Percentiles rank a stretch among this genome's conserved stretches.
These are phyloP conservation scores for Eurytoma adleriae DNA, from an alignment of 2,888 invertebrate genomes.

Conservation along the genomic window DNA sequence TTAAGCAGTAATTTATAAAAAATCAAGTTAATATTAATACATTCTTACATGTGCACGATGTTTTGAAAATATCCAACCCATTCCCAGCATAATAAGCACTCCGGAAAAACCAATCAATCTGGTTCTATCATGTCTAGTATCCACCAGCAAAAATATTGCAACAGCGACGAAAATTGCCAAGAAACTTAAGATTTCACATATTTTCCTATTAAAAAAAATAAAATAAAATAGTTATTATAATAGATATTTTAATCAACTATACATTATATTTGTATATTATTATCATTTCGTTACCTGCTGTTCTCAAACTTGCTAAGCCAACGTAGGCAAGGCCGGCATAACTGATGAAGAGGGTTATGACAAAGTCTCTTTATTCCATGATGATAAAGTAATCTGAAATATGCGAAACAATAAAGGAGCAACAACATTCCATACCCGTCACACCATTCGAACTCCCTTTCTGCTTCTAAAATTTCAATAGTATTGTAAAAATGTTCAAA, in stretches of 20 bases:
- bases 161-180: constrained; percentile 12
- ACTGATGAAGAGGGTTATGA: constrained; percentile 5
- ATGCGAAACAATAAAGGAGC: constrained; percentile 80
- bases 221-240: neutral
- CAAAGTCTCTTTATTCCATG: constrained; percentile 78
- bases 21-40: constrained; percentile 25
- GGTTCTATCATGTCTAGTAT: constrained; percentile 78
- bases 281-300: neutral
- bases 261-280: neutral
- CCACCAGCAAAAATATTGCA: constrained; percentile 80
- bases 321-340: neutral
- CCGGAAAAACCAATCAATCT: constrained; percentile 85
- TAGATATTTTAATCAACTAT: neutral
- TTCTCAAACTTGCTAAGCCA: neutral
- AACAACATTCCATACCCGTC: constrained; percentile 85
- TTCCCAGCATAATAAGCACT: constrained; percentile 79
- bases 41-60: constrained; percentile 77
- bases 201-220: neutral
- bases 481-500: constrained; percentile 9
- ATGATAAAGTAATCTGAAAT: constrained; percentile 82
- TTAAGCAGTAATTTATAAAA: neutral
- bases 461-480: constrained; percentile 57
- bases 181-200: constrained; percentile 12
- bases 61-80: constrained; percentile 81
- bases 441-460: constrained; percentile 75